Conservation (phyloP, 1,140 invertebrate species). For the Oedothorax gibbosus region DNA sequence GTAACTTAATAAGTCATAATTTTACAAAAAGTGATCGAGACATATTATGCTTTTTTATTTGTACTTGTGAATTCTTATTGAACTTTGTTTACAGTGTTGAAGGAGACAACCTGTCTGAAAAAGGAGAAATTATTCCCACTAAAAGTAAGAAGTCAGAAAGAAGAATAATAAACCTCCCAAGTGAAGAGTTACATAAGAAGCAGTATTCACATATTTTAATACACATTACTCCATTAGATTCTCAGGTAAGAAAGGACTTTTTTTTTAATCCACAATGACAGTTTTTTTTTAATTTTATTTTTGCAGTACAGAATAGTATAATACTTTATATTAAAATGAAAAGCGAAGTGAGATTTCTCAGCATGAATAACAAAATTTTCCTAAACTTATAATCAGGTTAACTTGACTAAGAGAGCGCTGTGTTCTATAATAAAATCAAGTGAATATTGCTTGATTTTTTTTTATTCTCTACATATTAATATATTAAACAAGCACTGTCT, state of each 20-base stretch:
- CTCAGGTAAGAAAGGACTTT: conserved; percentile 5
- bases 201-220: conserved; percentile 32
- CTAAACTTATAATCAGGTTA: too few relatives aligned
- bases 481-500: too few relatives aligned
- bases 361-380: too few relatives aligned
- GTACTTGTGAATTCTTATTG: neutral
- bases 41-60: neutral
- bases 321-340: neutral
- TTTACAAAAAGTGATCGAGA: neutral
- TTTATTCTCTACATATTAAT: too few relatives aligned
- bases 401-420: too few relatives aligned
- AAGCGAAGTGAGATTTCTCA: neutral
- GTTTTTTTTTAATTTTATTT: neutral
- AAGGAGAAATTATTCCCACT: conserved; percentile 37
- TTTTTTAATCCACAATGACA: neutral
- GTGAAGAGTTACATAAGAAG: conserved; percentile 12
- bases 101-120: conserved; percentile 41
- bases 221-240: conserved; percentile 37
- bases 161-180: conserved; percentile 12
- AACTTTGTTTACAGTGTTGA: conserved; percentile 19
- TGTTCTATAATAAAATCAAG: too few relatives aligned
- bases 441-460: too few relatives aligned
- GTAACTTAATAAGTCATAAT: neutral
- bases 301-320: neutral
- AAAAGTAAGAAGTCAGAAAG: conserved; percentile 38